Percentiles rank a stretch among this genome's conserved stretches.
Conservation (phyloP, 2,113 vertebrate genomes). For the Chrysochloris asiatica region DNA sequence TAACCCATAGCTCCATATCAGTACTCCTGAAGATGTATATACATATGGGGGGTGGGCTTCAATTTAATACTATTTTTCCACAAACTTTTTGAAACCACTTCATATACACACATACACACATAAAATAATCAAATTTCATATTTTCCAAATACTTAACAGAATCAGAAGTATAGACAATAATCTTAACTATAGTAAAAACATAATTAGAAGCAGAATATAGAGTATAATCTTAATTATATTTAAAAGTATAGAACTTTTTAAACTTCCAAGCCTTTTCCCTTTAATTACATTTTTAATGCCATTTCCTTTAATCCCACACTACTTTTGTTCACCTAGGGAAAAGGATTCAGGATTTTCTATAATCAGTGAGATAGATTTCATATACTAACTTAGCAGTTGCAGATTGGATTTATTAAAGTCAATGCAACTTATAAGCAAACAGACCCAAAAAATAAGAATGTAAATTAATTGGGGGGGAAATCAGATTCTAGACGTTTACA, state of each 20-base stretch:
- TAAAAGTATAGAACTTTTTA: constrained; percentile 12
- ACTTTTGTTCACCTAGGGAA: constrained; percentile 28
- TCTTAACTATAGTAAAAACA: constrained; percentile 28
- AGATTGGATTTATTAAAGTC: constrained; percentile 22
- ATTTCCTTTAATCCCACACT: constrained; percentile 45
- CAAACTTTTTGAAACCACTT: too few species aligned
- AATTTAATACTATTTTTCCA: too few species aligned
- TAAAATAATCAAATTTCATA: constrained; percentile 33
- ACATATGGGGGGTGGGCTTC: background rate
- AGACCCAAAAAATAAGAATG: background rate
- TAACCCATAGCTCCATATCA: too few species aligned
- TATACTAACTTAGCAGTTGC: background rate
- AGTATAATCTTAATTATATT: constrained; percentile 18
- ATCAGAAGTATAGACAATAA: background rate
- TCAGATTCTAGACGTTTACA: background rate
- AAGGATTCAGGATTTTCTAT: constrained; percentile 33
- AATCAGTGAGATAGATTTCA: constrained; percentile 31
- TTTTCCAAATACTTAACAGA: constrained; percentile 2
- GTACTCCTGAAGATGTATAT: too few species aligned
- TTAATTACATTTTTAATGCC: constrained; percentile 52
- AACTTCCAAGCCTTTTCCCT: background rate
- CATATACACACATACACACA: background rate
- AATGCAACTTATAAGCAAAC: constrained; percentile 37
- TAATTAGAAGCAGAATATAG: background rate
- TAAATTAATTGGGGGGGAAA: background rate